Evolutionary conservation across 2,888 invertebrate genomes (phyloP).

Genomic region (Syrphus vitripennis): DNA sequence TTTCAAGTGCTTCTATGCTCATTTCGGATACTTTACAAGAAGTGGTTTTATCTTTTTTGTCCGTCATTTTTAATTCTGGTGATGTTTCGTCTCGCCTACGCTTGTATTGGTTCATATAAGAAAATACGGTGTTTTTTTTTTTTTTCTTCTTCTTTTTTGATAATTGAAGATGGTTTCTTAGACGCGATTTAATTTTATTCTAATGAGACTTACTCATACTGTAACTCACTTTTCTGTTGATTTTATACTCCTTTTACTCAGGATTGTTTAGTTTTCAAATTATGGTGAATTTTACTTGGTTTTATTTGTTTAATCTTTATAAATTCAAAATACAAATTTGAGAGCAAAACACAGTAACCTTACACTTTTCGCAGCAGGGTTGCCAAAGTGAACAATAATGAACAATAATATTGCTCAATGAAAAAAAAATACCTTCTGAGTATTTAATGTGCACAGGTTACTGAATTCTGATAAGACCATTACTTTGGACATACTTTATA

Average conservation of each 20-base stretch:
- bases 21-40: background rate
- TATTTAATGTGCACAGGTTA: too few relatives aligned
- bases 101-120: background rate
- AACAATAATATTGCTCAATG: too few relatives aligned
- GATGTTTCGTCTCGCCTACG: background rate
- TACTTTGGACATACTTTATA: too few relatives aligned
- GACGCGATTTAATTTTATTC: background rate
- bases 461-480: too few relatives aligned
- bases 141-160: too few relatives aligned
- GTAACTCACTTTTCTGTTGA: background rate
- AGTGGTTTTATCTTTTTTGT: background rate
- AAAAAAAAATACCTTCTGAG: too few relatives aligned
- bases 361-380: background rate
- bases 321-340: background rate
- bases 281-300: background rate
- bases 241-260: background rate
- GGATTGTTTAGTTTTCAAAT: background rate
- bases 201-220: background rate
- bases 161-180: background rate
- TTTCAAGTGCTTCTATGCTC: background rate
- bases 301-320: background rate
- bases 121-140: background rate
- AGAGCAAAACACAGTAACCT: background rate
- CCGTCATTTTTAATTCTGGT: background rate
- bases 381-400: too few relatives aligned